A percentile compares a stretch with the other conserved stretches of the same genome.
phyloP scores from a whole-genome alignment of 2,888 invertebrate genomes.

The Marasmarcha lunaedactyla region DNA sequence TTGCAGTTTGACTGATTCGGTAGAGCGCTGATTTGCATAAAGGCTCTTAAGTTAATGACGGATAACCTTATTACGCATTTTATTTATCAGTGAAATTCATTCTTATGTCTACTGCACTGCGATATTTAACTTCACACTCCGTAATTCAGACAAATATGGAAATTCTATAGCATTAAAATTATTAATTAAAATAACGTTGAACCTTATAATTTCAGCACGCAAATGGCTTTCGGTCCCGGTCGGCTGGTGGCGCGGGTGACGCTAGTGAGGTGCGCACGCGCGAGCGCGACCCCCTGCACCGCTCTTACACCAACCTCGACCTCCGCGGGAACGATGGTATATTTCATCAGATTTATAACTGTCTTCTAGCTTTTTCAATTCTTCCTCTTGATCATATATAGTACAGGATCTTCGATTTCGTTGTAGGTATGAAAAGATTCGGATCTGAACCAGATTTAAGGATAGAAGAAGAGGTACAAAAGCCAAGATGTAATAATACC shows the following conservation, averaged over 20 bases:
- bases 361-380: not conserved
- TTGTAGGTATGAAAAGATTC: slow-evolving; percentile 61
- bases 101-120: no score
- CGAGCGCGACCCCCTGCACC: slow-evolving; percentile 55
- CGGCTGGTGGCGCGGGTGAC: slow-evolving; percentile 41
- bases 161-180: no score
- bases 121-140: no score
- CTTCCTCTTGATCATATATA: not conserved
- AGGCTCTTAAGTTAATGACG: no score
- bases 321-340: slow-evolving; percentile 47
- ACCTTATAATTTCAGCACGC: slow-evolving; percentile 48
- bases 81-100: no score
- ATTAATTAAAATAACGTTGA: no score
- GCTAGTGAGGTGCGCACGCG: slow-evolving; percentile 32
- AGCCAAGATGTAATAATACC: slow-evolving; percentile 38
- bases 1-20: no score
- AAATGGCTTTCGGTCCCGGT: slow-evolving; percentile 54
- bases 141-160: no score
- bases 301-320: slow-evolving; percentile 60
- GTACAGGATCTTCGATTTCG: not conserved
- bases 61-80: no score
- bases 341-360: slow-evolving; percentile 18
- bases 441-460: slow-evolving; percentile 82
- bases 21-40: no score
- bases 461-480: slow-evolving; percentile 44